Evolutionary conservation across 2,113 vertebrate genomes (phyloP).

Genomic region (Albula glossodonta): DNA sequence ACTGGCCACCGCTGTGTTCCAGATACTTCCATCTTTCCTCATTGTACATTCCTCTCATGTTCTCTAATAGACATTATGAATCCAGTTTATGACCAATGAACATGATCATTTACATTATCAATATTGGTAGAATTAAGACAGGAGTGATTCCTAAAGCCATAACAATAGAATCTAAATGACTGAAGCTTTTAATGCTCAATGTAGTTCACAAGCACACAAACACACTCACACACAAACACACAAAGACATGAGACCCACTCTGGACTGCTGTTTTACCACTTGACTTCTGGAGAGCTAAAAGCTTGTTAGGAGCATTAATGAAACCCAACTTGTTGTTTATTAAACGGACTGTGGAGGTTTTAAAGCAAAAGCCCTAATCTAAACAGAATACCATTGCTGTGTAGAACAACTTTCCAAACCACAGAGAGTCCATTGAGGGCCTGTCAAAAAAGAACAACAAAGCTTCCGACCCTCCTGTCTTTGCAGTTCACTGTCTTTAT

Average conservation of each 20-base stretch:
- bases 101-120: conserved; percentile 78
- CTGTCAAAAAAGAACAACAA: not conserved
- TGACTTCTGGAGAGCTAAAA: conserved; percentile 53
- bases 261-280: conserved; percentile 55
- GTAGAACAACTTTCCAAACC: conserved; percentile 23
- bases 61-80: conserved; percentile 66
- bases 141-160: conserved; percentile 57
- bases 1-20: conserved; percentile 69
- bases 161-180: conserved; percentile 69
- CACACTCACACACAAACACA: conserved; percentile 45
- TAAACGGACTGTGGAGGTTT: conserved; percentile 56
- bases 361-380: conserved; percentile 59
- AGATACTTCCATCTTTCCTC: conserved; percentile 74
- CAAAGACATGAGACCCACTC: conserved; percentile 63
- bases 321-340: conserved; percentile 68
- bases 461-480: not conserved
- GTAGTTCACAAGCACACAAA: conserved; percentile 37
- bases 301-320: conserved; percentile 67
- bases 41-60: conserved; percentile 47
- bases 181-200: conserved; percentile 69
- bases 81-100: conserved; percentile 70
- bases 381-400: conserved; percentile 54
- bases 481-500: not conserved
- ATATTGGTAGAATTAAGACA: conserved; percentile 56
- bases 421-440: conserved; percentile 11